Evolutionary conservation across 2,797 vertebrate genomes (phyloP), one percentile per base, ranked within the genome.

Genomic region (Oryzias sinensis): DNA sequence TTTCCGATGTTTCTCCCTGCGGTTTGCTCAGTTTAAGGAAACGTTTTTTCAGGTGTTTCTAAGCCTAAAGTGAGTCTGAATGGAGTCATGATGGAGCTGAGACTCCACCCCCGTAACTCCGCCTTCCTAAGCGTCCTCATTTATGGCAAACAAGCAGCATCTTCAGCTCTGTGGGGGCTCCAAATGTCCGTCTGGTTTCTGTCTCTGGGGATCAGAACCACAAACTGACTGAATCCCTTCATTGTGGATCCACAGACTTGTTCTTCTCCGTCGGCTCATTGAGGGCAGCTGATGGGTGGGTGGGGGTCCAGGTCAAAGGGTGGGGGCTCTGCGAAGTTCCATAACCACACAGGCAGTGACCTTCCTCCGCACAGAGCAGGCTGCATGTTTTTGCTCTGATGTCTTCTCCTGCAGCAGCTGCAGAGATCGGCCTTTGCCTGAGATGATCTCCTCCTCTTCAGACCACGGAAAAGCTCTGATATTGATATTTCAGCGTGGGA

Each of bases 221-320:
- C 69, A 63, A 48, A 14, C 6, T 69, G 80, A 77, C 64, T 86
- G 72, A 87, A 83, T 52, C 59, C 59, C 50, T 76, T 79, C 56
- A 79, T 86, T 89, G 86, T 86, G 64, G 56, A 56, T 68, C 59
- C 68, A 76, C 69, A 64, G 81, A 71, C 71, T 82, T 70, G 81
- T 76, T 82, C 75, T 80, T 70, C 70, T 72, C 55, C 41, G 53
- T 61, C 43, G 0, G 60, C 16, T 61, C 24, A 1, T 62, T 70
- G 56, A 63, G 72, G 59, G 49, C 49, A 13, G 56, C 25, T 1
- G 33, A 57, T 49, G 70, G 62, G 62, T 45, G 71, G 62, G 47
- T 66, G 60, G 40, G 73, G 59, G 70, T 46, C 37, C 0, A 16
- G 76, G 51, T 76, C 74, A 66, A 55, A 69, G 64, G 84, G 74